A percentile compares a stretch with the other conserved stretches of the same genome.
These are phyloP conservation scores for Metopia argyrocephala DNA, from an alignment of 2,888 invertebrate species.

Conservation along the genomic window DNA sequence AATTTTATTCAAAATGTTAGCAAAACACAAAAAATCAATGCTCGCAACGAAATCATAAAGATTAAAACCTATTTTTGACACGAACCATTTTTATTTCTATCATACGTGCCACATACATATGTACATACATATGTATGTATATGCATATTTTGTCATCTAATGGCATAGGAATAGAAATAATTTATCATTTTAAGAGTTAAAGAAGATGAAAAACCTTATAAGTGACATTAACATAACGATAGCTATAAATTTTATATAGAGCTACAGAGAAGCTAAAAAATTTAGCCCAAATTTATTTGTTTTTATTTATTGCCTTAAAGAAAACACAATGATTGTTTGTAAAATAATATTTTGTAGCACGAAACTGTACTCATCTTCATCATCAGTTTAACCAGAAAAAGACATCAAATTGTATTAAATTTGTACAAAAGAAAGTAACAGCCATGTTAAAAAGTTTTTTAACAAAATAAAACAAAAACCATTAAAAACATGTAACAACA, in stretches of 20 bases:
- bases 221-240: conserved; percentile 24
- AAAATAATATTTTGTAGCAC: too few species aligned
- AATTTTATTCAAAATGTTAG: not conserved
- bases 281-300: not conserved
- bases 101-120: too few species aligned
- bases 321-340: not conserved
- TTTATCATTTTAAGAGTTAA: conserved; percentile 21
- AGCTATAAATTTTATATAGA: not conserved
- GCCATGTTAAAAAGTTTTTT: conserved; percentile 13
- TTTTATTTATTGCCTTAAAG: not conserved
- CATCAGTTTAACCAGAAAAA: not conserved
- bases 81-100: not conserved
- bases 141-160: not conserved
- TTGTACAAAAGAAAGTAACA: conserved; percentile 20
- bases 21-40: conserved; percentile 13
- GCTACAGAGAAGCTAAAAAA: not conserved
- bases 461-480: not conserved
- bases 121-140: too few species aligned
- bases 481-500: conserved; percentile 26
- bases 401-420: conserved; percentile 9
- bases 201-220: conserved; percentile 17
- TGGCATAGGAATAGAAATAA: not conserved
- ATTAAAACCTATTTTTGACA: conserved; percentile 39
- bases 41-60: conserved; percentile 31
- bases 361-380: too few species aligned